A percentile compares a stretch with the other conserved stretches of the same genome.
These are phyloP conservation scores for Asobara japonica DNA, from an alignment of 1,140 invertebrate species.

Conservation along the genomic window DNA sequence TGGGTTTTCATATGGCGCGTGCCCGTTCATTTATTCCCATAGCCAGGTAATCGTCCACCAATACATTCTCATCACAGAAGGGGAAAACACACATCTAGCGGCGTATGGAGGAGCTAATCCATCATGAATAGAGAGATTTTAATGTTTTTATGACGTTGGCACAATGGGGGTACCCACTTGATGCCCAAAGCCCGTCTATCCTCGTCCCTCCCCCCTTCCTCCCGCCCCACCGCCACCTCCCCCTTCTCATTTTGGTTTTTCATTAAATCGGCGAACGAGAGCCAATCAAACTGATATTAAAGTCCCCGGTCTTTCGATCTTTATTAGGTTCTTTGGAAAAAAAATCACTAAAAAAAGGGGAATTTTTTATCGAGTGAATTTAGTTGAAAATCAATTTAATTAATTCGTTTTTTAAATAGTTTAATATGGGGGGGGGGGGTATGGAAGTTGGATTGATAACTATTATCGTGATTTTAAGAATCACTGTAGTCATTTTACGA, in stretches of 20 bases:
- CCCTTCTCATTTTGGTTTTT: constrained; percentile 55
- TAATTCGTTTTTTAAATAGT: no score
- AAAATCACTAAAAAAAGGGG: no score
- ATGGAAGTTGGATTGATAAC: no score
- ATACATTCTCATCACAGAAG: constrained; percentile 34
- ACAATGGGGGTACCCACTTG: constrained; percentile 64
- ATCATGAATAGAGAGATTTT: constrained; percentile 65
- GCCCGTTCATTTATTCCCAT: constrained; percentile 17
- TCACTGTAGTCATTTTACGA: no score
- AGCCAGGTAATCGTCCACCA: constrained; percentile 42
- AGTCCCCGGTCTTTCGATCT: not conserved
- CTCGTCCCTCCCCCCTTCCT: not conserved
- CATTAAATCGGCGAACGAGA: constrained; percentile 59
- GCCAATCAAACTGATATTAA: constrained; percentile 17
- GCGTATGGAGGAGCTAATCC: constrained; percentile 55
- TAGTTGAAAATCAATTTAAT: no score
- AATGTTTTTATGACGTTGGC: constrained; percentile 64
- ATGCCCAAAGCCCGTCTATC: constrained; percentile 45
- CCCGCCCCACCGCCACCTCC: not conserved
- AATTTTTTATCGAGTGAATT: no score
- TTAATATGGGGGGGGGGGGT: no score
- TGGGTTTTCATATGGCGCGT: not conserved
- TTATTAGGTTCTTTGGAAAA: not conserved
- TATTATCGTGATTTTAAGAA: no score
- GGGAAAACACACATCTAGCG: constrained; percentile 7